Evolutionary conservation across 1,140 invertebrate genomes (phyloP).

Genomic region (Wiebesia pumilae): DNA sequence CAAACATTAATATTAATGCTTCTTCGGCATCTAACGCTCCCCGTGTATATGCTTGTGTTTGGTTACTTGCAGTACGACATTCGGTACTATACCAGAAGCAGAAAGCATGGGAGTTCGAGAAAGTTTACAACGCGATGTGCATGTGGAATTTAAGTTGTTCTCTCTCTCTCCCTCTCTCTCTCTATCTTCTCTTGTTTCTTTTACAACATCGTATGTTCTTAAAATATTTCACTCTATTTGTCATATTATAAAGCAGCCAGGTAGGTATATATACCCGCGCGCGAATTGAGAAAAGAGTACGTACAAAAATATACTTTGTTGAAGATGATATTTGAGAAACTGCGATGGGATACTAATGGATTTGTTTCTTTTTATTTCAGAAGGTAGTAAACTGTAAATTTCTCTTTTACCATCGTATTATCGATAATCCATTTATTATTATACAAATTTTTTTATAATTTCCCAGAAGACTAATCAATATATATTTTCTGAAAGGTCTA

Average conservation of each 20-base stretch:
- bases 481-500: too few relatives aligned
- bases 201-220: background rate
- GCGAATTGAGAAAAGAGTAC: background rate
- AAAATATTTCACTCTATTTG: constrained; percentile 37
- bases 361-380: background rate
- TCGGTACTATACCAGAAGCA: background rate
- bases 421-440: background rate
- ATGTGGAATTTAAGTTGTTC: constrained; percentile 26
- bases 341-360: background rate
- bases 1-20: constrained; percentile 68
- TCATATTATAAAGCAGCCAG: background rate
- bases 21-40: constrained; percentile 58
- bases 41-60: constrained; percentile 40
- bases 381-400: background rate
- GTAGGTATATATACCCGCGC: background rate
- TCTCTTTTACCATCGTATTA: background rate
- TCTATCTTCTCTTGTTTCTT: background rate
- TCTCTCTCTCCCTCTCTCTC: background rate
- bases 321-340: background rate
- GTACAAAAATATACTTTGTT: background rate
- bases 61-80: background rate
- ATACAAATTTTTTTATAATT: background rate
- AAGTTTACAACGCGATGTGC: constrained; percentile 25
- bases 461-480: too few relatives aligned
- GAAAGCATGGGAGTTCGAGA: constrained; percentile 14